Base-by-base conservation (phyloP, 1,140 invertebrate species). In the Chrysopa pallens region DNA sequence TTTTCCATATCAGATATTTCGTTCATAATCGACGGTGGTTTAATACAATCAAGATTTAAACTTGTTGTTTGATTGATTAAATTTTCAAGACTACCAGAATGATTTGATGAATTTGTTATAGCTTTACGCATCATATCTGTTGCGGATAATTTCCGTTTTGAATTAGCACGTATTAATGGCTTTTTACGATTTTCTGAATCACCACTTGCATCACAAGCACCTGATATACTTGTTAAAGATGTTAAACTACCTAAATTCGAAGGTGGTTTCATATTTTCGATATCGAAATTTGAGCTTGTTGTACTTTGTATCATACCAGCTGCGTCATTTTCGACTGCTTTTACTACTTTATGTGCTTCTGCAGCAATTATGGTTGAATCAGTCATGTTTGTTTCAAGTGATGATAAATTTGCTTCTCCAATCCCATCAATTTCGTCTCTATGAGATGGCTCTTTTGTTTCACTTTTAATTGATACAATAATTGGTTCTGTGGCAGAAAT, bases 11-110 rank as follows among this genome's bases (percentile, higher is more conserved):
- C 74, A 0, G 76, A 68, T 9, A 83, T 51, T 47, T 84, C 74
- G 38, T 84, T 80, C 74, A 89, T 77, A 47, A 80, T 69, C 0
- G 83, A 84, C 0, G 85, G 84, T 11, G 84, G 84, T 51, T 84
- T 83, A 1, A 85, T 73, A 47, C 81, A 81, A 14, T 88, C 85
- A 36, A 89, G 55, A 48, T 81, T 72, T 36, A 73, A 72, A 42
- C 64, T 69, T 43, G 64, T 73, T 15, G 67, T 68, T 12, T 56
- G 13, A 48, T 66, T 70, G 17, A 67, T 57, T 48, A 66, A 31
- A 55, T 60, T 51, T 40, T 60, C 48, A 0, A 74, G 64, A 48
- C 74, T 78, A 2, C 68, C 70, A 11, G 67, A 68, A 29, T 68
- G 60, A 53, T 70, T 68, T 39, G 62, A 54, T 0, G 63, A 68